Conservation (phyloP, 2,797 vertebrate species). For the Gymnothorax reevesii region DNA sequence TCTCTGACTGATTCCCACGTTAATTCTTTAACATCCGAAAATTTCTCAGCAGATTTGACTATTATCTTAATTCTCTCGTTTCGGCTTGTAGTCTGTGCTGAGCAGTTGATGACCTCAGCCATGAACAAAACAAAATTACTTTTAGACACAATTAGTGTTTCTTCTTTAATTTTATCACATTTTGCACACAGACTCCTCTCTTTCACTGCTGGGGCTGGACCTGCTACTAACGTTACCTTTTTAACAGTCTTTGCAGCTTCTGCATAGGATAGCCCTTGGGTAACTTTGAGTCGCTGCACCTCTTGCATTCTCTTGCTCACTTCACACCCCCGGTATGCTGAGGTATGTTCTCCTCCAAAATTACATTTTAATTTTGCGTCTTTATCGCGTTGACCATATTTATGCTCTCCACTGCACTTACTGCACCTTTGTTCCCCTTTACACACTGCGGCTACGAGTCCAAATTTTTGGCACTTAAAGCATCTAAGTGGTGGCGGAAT, state of each 20-base stretch:
- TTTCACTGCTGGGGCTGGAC: not conserved
- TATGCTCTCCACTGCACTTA: not conserved
- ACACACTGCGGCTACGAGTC: not conserved
- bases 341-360: not conserved
- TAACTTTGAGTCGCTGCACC: not conserved
- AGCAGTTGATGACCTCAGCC: no score
- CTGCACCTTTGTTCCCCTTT: not conserved
- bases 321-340: not conserved
- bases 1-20: constrained; percentile 17
- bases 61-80: not conserved
- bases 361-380: not conserved
- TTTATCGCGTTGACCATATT: no score
- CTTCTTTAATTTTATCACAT: not conserved
- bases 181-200: not conserved
- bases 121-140: no score
- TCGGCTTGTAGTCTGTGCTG: no score
- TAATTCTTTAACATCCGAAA: not conserved
- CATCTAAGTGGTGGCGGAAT: not conserved
- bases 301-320: not conserved
- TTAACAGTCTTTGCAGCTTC: not conserved
- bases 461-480: not conserved
- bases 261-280: not conserved
- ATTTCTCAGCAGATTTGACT: not conserved
- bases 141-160: not conserved
- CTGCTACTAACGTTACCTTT: not conserved